Base-by-base conservation (phyloP, 2,113 vertebrate genomes). In the Labeo rohita region DNA sequence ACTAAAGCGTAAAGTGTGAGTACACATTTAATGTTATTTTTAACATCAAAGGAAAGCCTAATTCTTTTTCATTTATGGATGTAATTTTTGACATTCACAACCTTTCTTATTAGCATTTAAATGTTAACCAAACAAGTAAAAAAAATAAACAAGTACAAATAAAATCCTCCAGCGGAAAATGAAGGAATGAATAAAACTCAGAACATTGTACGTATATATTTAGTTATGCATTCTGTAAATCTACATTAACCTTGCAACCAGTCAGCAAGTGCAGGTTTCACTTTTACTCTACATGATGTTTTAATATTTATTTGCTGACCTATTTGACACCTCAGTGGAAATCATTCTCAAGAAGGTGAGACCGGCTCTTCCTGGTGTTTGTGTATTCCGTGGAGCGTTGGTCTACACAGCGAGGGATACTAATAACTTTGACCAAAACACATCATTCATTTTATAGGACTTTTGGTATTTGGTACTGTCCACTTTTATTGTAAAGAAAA, bases 271-370 rank as follows among this genome's bases (percentile, higher is more conserved):
- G 4, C 8, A 36, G 15, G 39, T 23, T 63, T 63, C 21, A 13
- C 36, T 15, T 43, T 63, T 80, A 61, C 78, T 18, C 11, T 47
- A 4, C 16, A 63, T n/a, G 6, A 76, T 34, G 6, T 52, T 12
- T 39, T 72, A 50, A 65, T 49, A 65, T 68, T 47, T 73, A 50
- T 28, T 63, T 23, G n/a, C 28, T 54, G 47, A 50, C 61, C 34
- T 16, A 16, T 49, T 39, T 85, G 63, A 63, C 80, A 81, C 54
- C 21, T 23, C 66, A 16, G 18, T 81, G 83, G 77, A 66, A 83
- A 39, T 49, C 16, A 72, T 73, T 88, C 82, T 88, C 65, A 80
- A 59, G 74, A 8, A 73, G 76, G 86, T 90, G 87, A 84, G 54
- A 61, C 11, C 11, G 2, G 15, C 16, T 52, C 1, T 15, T 68